These are phyloP conservation scores for Dolichoris vasculosae DNA, from an alignment of 1,140 invertebrate species.

Conservation along the genomic window DNA sequence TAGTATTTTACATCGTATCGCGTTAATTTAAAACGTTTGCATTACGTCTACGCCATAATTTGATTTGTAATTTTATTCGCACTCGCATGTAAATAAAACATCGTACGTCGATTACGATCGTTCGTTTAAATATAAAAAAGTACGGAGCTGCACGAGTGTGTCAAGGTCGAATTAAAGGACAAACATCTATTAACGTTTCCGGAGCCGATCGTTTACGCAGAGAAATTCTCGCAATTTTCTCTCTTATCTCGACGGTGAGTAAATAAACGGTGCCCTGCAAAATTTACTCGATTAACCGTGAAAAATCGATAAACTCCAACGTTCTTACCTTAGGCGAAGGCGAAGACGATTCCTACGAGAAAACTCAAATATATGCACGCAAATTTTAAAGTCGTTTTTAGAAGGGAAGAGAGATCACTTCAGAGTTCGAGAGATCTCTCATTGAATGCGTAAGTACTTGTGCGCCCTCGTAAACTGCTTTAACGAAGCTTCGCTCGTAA, in stretches of 20 bases:
- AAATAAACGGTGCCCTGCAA: background rate
- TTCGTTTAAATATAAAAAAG: background rate
- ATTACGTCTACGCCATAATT: background rate
- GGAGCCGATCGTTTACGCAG: background rate
- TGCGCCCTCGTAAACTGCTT: background rate
- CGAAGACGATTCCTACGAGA: background rate
- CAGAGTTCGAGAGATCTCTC: too few relatives aligned
- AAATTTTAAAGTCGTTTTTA: constrained; percentile 3
- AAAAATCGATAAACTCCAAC: constrained; percentile 21
- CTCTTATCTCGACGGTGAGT: background rate
- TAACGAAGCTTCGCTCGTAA: background rate
- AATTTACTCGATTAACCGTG: constrained; percentile 30
- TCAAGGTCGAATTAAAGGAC: constrained; percentile 19
- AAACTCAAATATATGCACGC: background rate
- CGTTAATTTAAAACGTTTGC: background rate
- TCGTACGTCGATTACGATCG: too few relatives aligned
- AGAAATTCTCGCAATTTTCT: too few relatives aligned
- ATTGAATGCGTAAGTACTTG: background rate
- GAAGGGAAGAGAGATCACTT: background rate
- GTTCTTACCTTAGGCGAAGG: background rate
- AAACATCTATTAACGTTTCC: constrained; percentile 13
- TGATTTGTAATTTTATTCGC: background rate
- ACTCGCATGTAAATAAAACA: background rate
- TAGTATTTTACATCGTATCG: background rate
- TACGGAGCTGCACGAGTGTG: background rate